Percentiles rank a stretch among this genome's conserved stretches.
These are phyloP conservation scores for Alviniconcha strummeri DNA, from an alignment of 2,888 invertebrate genomes.

Conservation along the genomic window DNA sequence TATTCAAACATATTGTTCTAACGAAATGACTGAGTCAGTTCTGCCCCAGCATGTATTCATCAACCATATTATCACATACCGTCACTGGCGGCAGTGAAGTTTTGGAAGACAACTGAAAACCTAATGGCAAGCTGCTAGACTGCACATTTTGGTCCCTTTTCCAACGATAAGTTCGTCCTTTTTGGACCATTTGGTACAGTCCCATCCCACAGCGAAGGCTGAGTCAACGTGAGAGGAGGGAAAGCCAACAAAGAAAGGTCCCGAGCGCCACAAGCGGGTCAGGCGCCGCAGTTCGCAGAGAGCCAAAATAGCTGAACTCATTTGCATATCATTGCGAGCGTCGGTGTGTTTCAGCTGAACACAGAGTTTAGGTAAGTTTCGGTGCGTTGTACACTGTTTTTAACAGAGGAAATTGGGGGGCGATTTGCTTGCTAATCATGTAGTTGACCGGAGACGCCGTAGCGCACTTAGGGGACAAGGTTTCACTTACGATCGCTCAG, in stretches of 20 bases:
- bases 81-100: no score
- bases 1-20: no score
- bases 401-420: no score
- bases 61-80: no score
- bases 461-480: no score
- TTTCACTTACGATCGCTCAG: not conserved
- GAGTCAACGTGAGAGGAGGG: not conserved
- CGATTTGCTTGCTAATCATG: not conserved
- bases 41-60: no score
- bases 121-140: no score
- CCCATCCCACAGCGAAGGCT: not conserved
- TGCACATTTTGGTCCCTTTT: no score
- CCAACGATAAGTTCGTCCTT: not conserved
- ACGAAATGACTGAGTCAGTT: no score
- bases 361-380: conserved; percentile 19
- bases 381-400: not conserved
- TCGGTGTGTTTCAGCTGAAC: not conserved
- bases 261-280: not conserved
- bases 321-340: conserved; percentile 25
- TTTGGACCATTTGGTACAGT: not conserved
- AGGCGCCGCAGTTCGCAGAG: no score
- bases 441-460: no score
- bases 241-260: not conserved
- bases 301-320: conserved; percentile 20
- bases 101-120: no score